Conservation (phyloP, 2,797 vertebrate genomes). For the Typhlichthys eigenmanni region DNA sequence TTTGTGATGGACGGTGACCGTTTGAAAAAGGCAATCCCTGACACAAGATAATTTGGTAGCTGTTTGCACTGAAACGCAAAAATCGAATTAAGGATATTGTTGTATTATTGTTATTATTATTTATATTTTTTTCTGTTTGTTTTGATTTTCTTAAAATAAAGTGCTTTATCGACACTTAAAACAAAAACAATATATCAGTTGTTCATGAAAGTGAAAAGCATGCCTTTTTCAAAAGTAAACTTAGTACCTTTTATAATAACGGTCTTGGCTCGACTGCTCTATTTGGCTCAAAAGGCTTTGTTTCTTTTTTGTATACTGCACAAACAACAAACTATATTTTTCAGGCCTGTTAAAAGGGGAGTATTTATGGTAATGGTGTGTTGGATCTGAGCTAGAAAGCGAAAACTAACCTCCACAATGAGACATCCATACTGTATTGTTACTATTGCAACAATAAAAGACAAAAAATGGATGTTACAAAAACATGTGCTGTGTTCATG, state of each 20-base stretch:
- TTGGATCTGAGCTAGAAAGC: conserved; percentile 63
- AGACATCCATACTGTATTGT: conserved; percentile 74
- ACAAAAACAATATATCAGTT: conserved; percentile 22
- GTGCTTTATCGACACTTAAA: conserved; percentile 70
- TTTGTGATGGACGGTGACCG: conserved; percentile 58
- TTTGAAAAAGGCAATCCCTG: conserved; percentile 72
- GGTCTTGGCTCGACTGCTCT: conserved; percentile 72
- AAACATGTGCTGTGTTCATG: conserved; percentile 66
- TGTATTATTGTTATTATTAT: conserved; percentile 20
- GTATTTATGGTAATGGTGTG: conserved; percentile 48
- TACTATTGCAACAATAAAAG: conserved; percentile 75
- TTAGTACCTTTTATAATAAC: conserved; percentile 77
- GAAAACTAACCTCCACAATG: conserved; percentile 60
- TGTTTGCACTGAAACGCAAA: conserved; percentile 78
- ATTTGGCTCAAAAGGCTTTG: conserved; percentile 80
- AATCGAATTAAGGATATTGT: conserved; percentile 66
- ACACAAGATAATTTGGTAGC: conserved; percentile 64
- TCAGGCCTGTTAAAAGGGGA: conserved; percentile 71
- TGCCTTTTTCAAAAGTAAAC: conserved; percentile 74
- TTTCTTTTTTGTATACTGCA: conserved; percentile 79
- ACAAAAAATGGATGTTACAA: conserved; percentile 72
- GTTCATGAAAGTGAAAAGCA: conserved; percentile 62
- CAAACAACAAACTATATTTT: conserved; percentile 76
- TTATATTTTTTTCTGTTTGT: too few relatives aligned
- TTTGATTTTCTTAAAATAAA: conserved; percentile 39